Percentiles rank a stretch among this genome's conserved stretches.
Conservation (phyloP, 2,797 vertebrate species). For the Nannoperca obscura region DNA sequence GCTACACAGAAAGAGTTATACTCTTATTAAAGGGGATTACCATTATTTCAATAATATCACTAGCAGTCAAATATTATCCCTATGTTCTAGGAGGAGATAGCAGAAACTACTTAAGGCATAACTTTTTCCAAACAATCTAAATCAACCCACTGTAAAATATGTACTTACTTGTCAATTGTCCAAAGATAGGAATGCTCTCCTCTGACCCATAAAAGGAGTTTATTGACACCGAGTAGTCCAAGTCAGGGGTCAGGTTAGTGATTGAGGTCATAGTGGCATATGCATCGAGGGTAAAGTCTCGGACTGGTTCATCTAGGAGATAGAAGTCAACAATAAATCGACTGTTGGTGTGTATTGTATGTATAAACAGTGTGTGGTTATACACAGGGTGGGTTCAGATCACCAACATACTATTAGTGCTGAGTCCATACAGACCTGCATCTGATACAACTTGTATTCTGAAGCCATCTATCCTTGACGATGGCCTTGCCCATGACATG, state of each 20-base stretch:
- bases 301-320: slow-evolving; percentile 89
- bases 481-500: slow-evolving; percentile 95
- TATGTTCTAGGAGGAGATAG: background rate
- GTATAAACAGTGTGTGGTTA: background rate
- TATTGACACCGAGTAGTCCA: slow-evolving; percentile 95
- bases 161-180: slow-evolving; percentile 97
- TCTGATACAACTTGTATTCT: slow-evolving; percentile 93
- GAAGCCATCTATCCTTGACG: slow-evolving; percentile 91
- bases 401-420: background rate
- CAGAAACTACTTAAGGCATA: background rate
- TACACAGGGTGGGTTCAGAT: background rate
- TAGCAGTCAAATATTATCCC: background rate
- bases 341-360: background rate
- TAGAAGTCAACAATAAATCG: slow-evolving; percentile 15
- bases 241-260: slow-evolving; percentile 90
- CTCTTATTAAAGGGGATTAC: background rate
- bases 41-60: background rate
- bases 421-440: slow-evolving; percentile 86
- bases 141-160: background rate
- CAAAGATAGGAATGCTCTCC: slow-evolving; percentile 96
- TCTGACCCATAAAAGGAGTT: slow-evolving; percentile 89
- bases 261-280: slow-evolving; percentile 90
- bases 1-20: slow-evolving; percentile 1
- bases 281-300: slow-evolving; percentile 91
- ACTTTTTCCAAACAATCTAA: background rate